These are phyloP conservation scores for Vanessa cardui DNA, from an alignment of 2,888 invertebrate species.

Conservation along the genomic window DNA sequence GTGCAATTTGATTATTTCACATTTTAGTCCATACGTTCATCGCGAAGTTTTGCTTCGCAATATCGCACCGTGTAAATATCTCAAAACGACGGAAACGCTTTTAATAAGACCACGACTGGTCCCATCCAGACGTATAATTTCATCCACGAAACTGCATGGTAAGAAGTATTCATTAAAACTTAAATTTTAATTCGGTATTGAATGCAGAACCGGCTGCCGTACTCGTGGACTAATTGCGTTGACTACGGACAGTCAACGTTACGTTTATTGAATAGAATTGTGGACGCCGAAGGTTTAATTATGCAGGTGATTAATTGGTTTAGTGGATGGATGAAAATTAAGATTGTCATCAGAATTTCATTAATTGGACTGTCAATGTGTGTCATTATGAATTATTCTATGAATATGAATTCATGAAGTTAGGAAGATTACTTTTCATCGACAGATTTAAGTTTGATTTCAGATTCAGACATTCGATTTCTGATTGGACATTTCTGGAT, in stretches of 20 bases:
- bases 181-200: conserved; percentile 27
- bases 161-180: conserved; percentile 37
- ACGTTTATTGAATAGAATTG: conserved; percentile 10
- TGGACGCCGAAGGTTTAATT: conserved; percentile 6
- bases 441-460: too few species aligned
- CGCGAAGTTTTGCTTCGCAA: not conserved
- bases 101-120: conserved; percentile 12
- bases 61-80: conserved; percentile 13
- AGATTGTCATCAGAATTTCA: conserved; percentile 10
- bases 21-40: not conserved
- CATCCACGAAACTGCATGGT: conserved; percentile 24
- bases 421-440: too few species aligned
- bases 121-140: conserved; percentile 28
- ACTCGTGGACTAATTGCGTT: conserved; percentile 5
- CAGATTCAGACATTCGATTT: too few species aligned
- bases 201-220: not conserved
- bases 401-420: not conserved
- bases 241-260: not conserved
- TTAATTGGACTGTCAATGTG: conserved; percentile 10
- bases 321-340: conserved; percentile 7
- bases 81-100: conserved; percentile 4
- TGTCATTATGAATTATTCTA: not conserved
- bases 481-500: too few species aligned
- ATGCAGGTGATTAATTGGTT: conserved; percentile 12
- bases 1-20: too few species aligned